Conservation (phyloP, 2,113 vertebrate genomes). For the Progne subis region DNA sequence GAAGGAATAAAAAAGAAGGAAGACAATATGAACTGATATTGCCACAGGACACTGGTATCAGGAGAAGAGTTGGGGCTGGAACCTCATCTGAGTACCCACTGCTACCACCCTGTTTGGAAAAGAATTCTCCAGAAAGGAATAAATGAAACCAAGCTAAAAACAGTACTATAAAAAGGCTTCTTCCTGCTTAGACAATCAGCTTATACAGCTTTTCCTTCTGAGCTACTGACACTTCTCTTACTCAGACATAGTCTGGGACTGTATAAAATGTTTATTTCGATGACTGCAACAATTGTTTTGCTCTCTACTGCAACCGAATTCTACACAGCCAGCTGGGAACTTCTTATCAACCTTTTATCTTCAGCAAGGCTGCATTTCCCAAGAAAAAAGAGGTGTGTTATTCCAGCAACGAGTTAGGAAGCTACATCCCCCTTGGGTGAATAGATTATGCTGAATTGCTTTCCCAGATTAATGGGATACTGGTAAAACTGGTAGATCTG, state of each 20-base stretch:
- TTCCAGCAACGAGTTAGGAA: background rate
- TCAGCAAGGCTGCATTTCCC: background rate
- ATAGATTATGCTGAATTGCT: background rate
- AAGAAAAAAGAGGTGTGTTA: background rate
- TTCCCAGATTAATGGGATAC: background rate
- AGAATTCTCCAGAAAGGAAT: background rate
- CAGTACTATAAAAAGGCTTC: background rate
- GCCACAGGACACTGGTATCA: background rate
- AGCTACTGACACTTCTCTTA: background rate
- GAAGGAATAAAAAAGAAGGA: background rate
- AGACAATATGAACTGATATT: background rate
- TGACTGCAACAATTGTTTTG: background rate
- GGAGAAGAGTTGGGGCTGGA: background rate
- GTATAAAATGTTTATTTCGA: background rate
- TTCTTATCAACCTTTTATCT: background rate
- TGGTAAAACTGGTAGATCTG: background rate
- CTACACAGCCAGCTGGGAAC: background rate
- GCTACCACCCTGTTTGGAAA: background rate
- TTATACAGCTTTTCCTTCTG: background rate
- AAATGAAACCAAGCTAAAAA: background rate
- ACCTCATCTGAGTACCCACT: background rate
- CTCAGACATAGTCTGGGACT: background rate
- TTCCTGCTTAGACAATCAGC: background rate
- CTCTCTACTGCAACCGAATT: background rate
- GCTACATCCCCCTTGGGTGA: background rate